phyloP scores from a whole-genome alignment of 2,888 invertebrate species.

The Megastigmus dorsalis region DNA sequence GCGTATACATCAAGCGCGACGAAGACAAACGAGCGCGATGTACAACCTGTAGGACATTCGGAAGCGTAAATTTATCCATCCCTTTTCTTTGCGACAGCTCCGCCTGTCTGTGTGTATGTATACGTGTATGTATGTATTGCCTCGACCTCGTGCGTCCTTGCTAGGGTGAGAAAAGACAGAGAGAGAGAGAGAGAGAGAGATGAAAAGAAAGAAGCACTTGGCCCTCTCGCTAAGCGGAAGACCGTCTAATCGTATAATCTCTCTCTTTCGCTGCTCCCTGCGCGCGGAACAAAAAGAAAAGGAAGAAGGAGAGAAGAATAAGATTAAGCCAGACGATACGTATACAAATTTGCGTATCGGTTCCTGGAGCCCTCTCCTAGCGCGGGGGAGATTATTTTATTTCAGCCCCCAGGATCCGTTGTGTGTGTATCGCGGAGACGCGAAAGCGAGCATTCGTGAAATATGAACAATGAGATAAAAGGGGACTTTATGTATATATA shows the following conservation, averaged over 20 bases:
- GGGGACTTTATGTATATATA: conserved; percentile 2
- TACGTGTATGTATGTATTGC: too few species aligned
- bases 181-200: background rate
- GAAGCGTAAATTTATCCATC: background rate
- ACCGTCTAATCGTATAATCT: conserved; percentile 14
- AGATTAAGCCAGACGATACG: background rate
- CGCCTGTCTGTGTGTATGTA: too few species aligned
- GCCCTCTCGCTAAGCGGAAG: background rate
- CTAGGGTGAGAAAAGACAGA: too few species aligned
- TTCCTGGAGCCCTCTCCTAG: background rate
- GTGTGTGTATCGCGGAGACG: too few species aligned
- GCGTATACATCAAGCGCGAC: too few species aligned
- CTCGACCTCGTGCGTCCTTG: too few species aligned
- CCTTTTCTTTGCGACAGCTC: too few species aligned
- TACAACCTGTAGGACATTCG: background rate
- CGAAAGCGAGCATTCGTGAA: background rate
- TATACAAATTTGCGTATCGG: background rate
- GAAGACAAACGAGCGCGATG: conserved; percentile 6
- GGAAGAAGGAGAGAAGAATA: too few species aligned
- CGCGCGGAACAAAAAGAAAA: too few species aligned
- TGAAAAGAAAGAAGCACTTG: background rate
- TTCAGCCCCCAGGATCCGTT: background rate
- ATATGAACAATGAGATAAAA: conserved; percentile 24
- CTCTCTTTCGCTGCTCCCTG: background rate
- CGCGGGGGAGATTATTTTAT: background rate